Evolutionary conservation across 2,888 invertebrate species (phyloP).

Genomic region (Cantharis rustica): DNA sequence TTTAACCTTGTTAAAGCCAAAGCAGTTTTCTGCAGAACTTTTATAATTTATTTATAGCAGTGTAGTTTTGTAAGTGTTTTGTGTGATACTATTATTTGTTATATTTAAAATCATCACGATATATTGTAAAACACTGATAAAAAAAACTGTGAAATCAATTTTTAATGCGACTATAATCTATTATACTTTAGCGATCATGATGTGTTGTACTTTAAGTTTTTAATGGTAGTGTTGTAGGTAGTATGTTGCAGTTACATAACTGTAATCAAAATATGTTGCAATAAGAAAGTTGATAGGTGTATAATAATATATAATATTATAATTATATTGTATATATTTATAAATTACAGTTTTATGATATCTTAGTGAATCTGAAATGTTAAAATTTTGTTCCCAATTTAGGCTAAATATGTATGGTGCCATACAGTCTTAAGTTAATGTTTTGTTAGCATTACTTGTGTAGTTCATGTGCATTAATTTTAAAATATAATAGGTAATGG

Average conservation of each 20-base stretch:
- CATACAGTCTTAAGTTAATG: neutral
- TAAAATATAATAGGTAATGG: neutral
- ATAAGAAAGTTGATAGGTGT: neutral
- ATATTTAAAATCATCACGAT: neutral
- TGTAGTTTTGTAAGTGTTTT: neutral
- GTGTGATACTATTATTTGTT: neutral
- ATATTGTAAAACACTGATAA: neutral
- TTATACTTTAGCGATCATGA: neutral
- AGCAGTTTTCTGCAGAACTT: neutral
- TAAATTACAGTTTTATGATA: neutral
- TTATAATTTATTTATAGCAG: neutral
- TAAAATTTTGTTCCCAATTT: neutral
- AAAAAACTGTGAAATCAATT: neutral
- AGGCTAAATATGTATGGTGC: neutral
- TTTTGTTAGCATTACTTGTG: neutral
- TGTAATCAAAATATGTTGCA: neutral
- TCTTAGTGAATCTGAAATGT: neutral
- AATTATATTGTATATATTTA: neutral
- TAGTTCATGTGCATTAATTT: neutral
- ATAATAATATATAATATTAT: neutral
- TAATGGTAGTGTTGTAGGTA: neutral
- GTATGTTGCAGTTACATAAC: neutral
- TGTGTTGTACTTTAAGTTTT: neutral
- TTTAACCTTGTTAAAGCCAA: neutral
- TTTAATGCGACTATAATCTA: neutral